phyloP scores from a whole-genome alignment of 2,888 invertebrate species.

The Eustalomyia histrio region DNA sequence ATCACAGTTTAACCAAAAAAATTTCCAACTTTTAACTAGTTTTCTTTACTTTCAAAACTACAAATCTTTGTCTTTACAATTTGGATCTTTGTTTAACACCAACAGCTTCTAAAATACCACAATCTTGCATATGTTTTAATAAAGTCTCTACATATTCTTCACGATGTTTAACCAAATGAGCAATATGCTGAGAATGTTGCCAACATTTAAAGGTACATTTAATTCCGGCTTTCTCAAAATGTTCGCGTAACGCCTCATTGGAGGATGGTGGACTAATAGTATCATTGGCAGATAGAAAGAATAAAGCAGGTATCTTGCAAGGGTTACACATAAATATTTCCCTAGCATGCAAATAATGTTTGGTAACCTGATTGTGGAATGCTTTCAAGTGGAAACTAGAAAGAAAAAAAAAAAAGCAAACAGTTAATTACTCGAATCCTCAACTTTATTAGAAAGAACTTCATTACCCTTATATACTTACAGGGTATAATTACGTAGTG shows the following conservation, averaged over 20 bases:
- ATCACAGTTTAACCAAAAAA: too few relatives aligned
- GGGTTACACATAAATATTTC: constrained; percentile 90
- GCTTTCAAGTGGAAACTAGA: constrained; percentile 88
- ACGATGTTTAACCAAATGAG: constrained; percentile 83
- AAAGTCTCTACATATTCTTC: constrained; percentile 84
- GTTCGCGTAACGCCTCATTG: constrained; percentile 86
- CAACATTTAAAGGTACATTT: constrained; percentile 87
- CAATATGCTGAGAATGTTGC: constrained; percentile 88
- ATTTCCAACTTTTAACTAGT: too few relatives aligned
- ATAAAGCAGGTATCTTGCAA: constrained; percentile 87
- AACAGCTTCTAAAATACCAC: constrained; percentile 80
- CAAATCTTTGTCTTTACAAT: constrained; percentile 74
- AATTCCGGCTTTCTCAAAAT: constrained; percentile 88
- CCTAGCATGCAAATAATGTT: constrained; percentile 91
- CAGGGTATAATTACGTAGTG: constrained; percentile 85
- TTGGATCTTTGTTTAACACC: constrained; percentile 81
- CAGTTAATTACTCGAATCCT: background rate
- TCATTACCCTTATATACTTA: constrained; percentile 78
- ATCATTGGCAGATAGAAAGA: constrained; percentile 87
- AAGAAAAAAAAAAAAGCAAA: constrained; percentile 18
- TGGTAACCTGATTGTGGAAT: constrained; percentile 90
- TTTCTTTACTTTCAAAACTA: too few relatives aligned
- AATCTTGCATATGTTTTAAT: constrained; percentile 81
- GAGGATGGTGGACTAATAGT: constrained; percentile 88
- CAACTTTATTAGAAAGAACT: background rate